phyloP scores from a whole-genome alignment of 2,888 invertebrate species.

The Tinea pellionella region DNA sequence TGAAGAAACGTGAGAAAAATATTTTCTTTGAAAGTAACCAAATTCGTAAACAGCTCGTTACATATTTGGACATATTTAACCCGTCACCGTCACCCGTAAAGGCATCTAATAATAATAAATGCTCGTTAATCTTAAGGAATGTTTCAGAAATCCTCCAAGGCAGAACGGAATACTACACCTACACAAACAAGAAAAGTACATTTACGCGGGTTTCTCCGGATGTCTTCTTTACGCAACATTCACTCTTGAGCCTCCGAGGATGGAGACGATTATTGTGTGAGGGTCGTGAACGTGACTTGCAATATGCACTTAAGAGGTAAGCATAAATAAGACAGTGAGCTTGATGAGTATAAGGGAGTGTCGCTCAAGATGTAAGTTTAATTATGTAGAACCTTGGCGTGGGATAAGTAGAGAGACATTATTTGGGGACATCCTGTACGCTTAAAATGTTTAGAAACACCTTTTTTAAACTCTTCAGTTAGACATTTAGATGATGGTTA shows the following conservation, averaged over 20 bases:
- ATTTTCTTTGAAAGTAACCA: background rate
- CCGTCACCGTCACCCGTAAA: background rate
- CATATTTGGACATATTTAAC: background rate
- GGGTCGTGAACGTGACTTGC: slow-evolving; percentile 8
- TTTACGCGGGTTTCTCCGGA: background rate
- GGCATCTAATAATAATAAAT: background rate
- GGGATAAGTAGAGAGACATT: background rate
- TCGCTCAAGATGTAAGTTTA: slow-evolving; percentile 21
- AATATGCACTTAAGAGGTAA: slow-evolving; percentile 14
- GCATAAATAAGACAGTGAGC: slow-evolving; percentile 8
- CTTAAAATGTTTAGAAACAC: background rate
- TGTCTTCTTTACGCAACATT: background rate
- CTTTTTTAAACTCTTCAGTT: too few relatives aligned
- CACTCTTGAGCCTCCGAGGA: background rate
- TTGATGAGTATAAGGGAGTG: slow-evolving; percentile 14
- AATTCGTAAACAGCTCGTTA: background rate
- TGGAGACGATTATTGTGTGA: background rate
- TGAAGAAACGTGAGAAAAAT: background rate
- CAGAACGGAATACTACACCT: slow-evolving; percentile 10
- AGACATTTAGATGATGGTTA: too few relatives aligned
- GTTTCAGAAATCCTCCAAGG: slow-evolving; percentile 10
- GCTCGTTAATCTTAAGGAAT: background rate
- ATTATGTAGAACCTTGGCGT: slow-evolving; percentile 30
- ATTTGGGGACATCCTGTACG: background rate
- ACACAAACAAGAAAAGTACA: slow-evolving; percentile 11